Conservation (phyloP, 1,140 invertebrate species). For the Paracyclopina nana region DNA sequence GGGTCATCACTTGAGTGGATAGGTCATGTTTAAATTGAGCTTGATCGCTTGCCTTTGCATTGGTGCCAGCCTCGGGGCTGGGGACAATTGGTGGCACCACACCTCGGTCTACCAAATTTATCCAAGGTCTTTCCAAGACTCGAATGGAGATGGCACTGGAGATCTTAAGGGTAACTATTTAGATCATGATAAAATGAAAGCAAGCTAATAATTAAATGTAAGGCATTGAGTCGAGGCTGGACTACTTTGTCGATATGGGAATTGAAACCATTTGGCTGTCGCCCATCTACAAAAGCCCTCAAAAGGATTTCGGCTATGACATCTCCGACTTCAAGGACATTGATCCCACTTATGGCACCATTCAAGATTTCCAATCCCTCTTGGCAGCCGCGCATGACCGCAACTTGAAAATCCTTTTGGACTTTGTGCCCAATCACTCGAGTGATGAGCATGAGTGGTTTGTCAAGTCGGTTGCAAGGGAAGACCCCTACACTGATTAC, state of each 20-base stretch:
- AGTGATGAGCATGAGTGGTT: constrained; percentile 62
- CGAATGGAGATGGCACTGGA: constrained; percentile 31
- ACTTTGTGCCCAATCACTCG: constrained; percentile 66
- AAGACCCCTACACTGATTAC: constrained; percentile 44
- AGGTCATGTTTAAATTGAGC: too few species aligned
- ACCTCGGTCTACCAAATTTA: constrained; percentile 40
- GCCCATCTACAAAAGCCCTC: constrained; percentile 43
- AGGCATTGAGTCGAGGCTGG: constrained; percentile 27
- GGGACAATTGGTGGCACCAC: constrained; percentile 45
- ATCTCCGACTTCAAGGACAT: constrained; percentile 39
- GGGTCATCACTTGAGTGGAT: too few species aligned
- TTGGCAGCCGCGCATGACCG: constrained; percentile 25
- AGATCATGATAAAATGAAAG: constrained; percentile 24
- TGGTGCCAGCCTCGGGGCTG: too few species aligned
- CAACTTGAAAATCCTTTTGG: constrained; percentile 51
- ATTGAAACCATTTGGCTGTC: constrained; percentile 45
- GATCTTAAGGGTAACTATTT: constrained; percentile 30
- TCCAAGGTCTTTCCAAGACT: constrained; percentile 31
- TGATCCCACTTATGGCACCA: constrained; percentile 36
- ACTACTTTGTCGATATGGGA: constrained; percentile 32
- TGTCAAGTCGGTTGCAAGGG: constrained; percentile 35
- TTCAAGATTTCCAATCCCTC: constrained; percentile 39
- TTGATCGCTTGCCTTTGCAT: too few species aligned
- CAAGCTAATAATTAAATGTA: constrained; percentile 17
- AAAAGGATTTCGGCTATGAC: constrained; percentile 45